These are phyloP conservation scores for Rhynchomys soricoides DNA, from an alignment of 2,113 vertebrate genomes.

Conservation along the genomic window DNA sequence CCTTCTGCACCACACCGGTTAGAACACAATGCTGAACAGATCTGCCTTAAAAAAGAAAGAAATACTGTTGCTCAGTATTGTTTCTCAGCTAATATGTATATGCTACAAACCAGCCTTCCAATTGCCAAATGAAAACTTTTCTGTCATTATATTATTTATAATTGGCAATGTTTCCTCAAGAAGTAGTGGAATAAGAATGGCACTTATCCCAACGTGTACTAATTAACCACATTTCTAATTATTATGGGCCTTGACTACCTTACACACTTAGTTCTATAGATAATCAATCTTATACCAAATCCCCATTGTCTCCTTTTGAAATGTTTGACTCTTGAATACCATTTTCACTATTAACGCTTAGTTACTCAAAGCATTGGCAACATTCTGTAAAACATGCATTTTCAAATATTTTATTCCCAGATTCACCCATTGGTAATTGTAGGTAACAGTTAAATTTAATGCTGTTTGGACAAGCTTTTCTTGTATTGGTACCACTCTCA, in stretches of 20 bases:
- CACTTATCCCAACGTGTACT: slow-evolving; percentile 68
- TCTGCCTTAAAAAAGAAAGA: slow-evolving; percentile 76
- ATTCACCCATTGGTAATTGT: slow-evolving; percentile 54
- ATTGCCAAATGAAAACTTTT: slow-evolving; percentile 60
- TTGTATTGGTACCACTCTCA: slow-evolving; percentile 61
- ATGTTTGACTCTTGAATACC: slow-evolving; percentile 47
- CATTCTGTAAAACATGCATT: slow-evolving; percentile 62
- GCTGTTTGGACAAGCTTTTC: slow-evolving; percentile 52
- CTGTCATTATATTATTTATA: slow-evolving; percentile 62
- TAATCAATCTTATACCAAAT: slow-evolving; percentile 24
- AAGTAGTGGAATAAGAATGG: slow-evolving; percentile 62
- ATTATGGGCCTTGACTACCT: slow-evolving; percentile 59
- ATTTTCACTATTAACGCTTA: slow-evolving; percentile 58
- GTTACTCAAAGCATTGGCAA: slow-evolving; percentile 56
- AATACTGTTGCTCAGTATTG: slow-evolving; percentile 57
- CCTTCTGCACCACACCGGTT: slow-evolving; percentile 15
- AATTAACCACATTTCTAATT: slow-evolving; percentile 74
- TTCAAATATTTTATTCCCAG: slow-evolving; percentile 50
- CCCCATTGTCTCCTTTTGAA: slow-evolving; percentile 16
- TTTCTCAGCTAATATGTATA: slow-evolving; percentile 63
- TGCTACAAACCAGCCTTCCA: neutral
- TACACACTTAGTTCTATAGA: slow-evolving; percentile 66
- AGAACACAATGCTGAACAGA: slow-evolving; percentile 61
- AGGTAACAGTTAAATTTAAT: slow-evolving; percentile 55
- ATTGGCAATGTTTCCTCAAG: slow-evolving; percentile 68